A percentile compares a stretch with the other conserved stretches of the same genome.
Conservation (phyloP, 2,888 invertebrate species). For the Corbicula japonica region DNA sequence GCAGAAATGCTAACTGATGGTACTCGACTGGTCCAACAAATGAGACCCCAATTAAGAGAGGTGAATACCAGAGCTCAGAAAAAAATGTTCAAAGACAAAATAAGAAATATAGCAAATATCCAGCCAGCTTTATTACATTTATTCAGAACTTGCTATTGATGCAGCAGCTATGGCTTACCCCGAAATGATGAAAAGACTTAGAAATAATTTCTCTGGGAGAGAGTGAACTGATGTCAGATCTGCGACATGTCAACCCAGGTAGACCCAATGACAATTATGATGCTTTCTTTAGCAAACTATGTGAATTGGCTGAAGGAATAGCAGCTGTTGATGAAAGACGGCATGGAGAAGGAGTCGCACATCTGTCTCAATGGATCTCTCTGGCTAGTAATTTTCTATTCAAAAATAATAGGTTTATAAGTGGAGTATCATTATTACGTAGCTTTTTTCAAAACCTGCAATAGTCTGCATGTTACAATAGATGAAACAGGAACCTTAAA, state of each 20-base stretch:
- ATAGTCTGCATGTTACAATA: no score
- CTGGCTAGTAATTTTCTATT: no score
- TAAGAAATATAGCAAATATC: conserved; percentile 40
- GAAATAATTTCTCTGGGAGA: conserved; percentile 53
- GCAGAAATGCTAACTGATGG: conserved; percentile 43
- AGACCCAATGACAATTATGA: conserved; percentile 47
- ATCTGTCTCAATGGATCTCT: no score
- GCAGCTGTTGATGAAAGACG: no score
- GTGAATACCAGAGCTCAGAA: conserved; percentile 50
- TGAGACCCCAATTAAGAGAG: conserved; percentile 38
- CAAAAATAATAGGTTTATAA: no score
- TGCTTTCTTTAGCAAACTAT: conserved; percentile 45
- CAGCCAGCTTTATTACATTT: conserved; percentile 43
- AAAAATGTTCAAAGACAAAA: conserved; percentile 34
- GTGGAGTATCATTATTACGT: no score
- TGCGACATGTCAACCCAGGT: conserved; percentile 52
- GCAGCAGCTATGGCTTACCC: conserved; percentile 32
- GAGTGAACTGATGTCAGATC: conserved; percentile 36
- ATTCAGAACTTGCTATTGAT: conserved; percentile 53
- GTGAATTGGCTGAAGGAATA: conserved; percentile 24
- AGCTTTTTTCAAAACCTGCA: no score
- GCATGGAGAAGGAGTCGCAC: no score
- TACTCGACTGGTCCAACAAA: conserved; percentile 32
- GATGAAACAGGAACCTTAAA: no score
- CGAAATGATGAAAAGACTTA: conserved; percentile 43